Evolutionary conservation across 1,140 invertebrate genomes (phyloP), one percentile per base, ranked within the genome.

Genomic region (Aphaenogaster rudis): DNA sequence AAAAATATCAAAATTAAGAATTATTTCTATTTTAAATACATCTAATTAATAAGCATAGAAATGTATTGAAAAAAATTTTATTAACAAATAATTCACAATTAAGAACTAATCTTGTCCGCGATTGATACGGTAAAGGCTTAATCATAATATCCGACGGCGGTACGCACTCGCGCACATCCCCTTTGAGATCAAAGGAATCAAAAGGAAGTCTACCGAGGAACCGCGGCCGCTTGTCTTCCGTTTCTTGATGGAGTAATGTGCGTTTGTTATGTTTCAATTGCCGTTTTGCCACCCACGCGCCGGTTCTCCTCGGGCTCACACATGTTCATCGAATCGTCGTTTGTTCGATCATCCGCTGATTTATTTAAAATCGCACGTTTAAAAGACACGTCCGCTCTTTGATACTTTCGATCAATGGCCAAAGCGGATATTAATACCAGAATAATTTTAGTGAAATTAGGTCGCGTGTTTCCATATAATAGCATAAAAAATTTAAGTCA

Each of bases 221-320:
- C 67, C 61, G 52, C 63, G 89, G 89, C 72, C 92, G 89, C 93
- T 28, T 91, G 90, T 90, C 92, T 94, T 94, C 93, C 94, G 93
- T 88, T 91, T 84, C 86, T 93, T 93, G 93, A 94, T 94, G 93
- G 90, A 94, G 92, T 93, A 93, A 95, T 93, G 89, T 93, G 93
- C 94, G 93, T 94, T 94, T 93, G 92, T 94, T 94, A 94, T 94
- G 92, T 94, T 94, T 93, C 93, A 94, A 95, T 94, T 94, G 91
- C 86, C 81, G 71, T 90, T 72, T 89, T 52, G 85, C 88, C 85
- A 90, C 93, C 94, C 91, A 94, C 94, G 92, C 93, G 74, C 69
- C 87, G 88, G 92, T 94, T 93, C 93, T 93, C 33, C 57, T 89
- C 86, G 80, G 72, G 78, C 71, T 84, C 81, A 90, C 86, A 85